phyloP scores from a whole-genome alignment of 2,888 invertebrate genomes.

The Balanococcus diminutus region DNA sequence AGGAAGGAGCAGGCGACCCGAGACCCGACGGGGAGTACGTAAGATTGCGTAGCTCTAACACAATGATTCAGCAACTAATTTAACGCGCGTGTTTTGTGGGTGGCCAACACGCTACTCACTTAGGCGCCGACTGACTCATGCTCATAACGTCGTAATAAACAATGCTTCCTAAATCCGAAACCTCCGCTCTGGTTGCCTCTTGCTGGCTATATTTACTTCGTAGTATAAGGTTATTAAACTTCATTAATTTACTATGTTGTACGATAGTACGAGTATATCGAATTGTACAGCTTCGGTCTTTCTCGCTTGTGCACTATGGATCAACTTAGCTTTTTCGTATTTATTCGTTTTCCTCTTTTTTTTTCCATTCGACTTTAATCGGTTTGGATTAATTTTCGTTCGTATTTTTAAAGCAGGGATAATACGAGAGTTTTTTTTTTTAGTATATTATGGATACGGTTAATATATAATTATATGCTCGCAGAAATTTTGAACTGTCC shows the following conservation, averaged over 20 bases:
- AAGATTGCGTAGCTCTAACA: neutral
- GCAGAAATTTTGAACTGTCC: too few relatives aligned
- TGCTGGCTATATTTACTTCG: neutral
- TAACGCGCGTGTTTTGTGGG: constrained; percentile 11
- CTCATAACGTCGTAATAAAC: neutral
- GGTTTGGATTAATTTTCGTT: too few relatives aligned
- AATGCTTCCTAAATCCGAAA: constrained; percentile 5
- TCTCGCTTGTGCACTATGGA: too few relatives aligned
- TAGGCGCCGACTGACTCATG: constrained; percentile 24
- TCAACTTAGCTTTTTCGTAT: too few relatives aligned
- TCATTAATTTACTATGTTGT: neutral
- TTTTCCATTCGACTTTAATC: too few relatives aligned
- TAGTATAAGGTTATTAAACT: constrained; percentile 17
- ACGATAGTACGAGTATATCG: neutral
- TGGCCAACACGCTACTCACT: neutral
- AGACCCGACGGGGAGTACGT: neutral
- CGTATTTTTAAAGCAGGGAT: too few relatives aligned
- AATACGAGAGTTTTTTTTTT: too few relatives aligned
- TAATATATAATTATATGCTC: too few relatives aligned
- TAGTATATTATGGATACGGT: too few relatives aligned
- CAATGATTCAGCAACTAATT: constrained; percentile 45
- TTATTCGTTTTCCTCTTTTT: too few relatives aligned
- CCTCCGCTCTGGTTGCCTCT: neutral
- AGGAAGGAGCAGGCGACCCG: neutral
- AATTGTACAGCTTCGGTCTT: too few relatives aligned